Conservation (phyloP, 2,888 invertebrate genomes). For the Mellilla xanthometata region DNA sequence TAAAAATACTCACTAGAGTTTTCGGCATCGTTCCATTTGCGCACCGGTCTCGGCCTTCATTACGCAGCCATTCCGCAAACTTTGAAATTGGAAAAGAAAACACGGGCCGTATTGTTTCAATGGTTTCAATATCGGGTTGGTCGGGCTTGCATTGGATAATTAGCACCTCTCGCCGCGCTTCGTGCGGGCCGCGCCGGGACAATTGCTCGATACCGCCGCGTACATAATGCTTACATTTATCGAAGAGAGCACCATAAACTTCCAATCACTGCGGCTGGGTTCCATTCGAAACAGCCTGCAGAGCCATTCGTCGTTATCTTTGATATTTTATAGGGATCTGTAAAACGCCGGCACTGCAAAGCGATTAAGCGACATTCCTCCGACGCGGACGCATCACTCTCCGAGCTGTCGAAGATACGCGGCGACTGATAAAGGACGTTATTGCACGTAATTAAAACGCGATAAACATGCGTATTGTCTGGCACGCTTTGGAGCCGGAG, state of each 20-base stretch:
- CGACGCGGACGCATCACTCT: constrained; percentile 39
- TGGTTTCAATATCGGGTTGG: constrained; percentile 77
- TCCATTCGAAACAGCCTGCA: constrained; percentile 62
- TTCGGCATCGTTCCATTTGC: constrained; percentile 80
- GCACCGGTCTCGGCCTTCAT: constrained; percentile 77
- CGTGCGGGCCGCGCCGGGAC: constrained; percentile 44
- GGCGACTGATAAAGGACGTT: constrained; percentile 60
- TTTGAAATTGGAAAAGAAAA: constrained; percentile 79
- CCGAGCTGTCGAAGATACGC: constrained; percentile 44
- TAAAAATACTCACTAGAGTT: constrained; percentile 76
- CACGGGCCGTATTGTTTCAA: constrained; percentile 78
- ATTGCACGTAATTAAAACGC: constrained; percentile 73
- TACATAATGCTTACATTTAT: constrained; percentile 68
- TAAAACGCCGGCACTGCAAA: constrained; percentile 78
- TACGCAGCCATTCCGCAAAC: constrained; percentile 80
- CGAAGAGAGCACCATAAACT: constrained; percentile 72
- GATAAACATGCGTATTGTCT: constrained; percentile 60
- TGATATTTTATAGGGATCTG: constrained; percentile 80
- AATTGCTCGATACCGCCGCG: constrained; percentile 55
- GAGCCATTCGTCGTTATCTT: constrained; percentile 78
- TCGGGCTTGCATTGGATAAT: constrained; percentile 79
- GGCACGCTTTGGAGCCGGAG: constrained; percentile 60
- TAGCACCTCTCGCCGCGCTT: constrained; percentile 71
- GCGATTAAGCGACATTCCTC: constrained; percentile 76
- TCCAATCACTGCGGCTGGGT: constrained; percentile 66